Conservation (phyloP, 2,797 vertebrate species). For the Lophura swinhoii region DNA sequence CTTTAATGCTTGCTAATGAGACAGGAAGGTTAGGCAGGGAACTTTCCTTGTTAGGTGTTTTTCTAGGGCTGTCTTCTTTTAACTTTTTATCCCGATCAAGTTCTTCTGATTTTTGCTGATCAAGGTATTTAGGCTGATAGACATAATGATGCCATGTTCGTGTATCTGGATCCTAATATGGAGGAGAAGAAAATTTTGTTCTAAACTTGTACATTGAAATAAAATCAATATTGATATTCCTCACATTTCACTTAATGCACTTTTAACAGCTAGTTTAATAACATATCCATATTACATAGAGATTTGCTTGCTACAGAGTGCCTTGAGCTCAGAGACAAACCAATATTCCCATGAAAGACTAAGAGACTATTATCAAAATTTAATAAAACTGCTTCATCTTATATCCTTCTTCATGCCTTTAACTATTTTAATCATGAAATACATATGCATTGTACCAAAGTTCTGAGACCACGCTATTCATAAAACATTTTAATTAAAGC, state of each 20-base stretch:
- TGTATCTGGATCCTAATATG: conserved; percentile 90
- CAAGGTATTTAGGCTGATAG: conserved; percentile 92
- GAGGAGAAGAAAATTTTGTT: conserved; percentile 25
- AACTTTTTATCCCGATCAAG: conserved; percentile 86
- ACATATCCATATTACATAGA: neutral
- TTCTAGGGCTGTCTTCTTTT: conserved; percentile 90
- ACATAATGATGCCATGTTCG: conserved; percentile 92
- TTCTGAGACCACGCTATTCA: conserved; percentile 46
- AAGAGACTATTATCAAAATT: conserved; percentile 39
- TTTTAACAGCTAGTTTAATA: conserved; percentile 37
- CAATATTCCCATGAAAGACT: conserved; percentile 38
- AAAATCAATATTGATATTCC: neutral
- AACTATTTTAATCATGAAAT: conserved; percentile 53
- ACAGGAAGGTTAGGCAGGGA: conserved; percentile 80
- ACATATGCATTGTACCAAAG: conserved; percentile 21
- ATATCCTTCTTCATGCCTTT: conserved; percentile 29
- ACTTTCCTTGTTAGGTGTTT: conserved; percentile 89
- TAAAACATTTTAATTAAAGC: conserved; percentile 66
- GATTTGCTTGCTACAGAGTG: neutral
- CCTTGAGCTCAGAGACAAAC: conserved; percentile 32
- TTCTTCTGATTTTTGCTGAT: conserved; percentile 90
- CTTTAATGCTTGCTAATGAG: conserved; percentile 84
- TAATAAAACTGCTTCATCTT: conserved; percentile 50
- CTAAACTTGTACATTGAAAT: neutral
- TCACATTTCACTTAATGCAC: neutral